Evolutionary conservation across 92 coral and sea anemone genomes (phyloP), one percentile per base, ranked within the genome.

Genomic region (Paramuricea clavata): DNA sequence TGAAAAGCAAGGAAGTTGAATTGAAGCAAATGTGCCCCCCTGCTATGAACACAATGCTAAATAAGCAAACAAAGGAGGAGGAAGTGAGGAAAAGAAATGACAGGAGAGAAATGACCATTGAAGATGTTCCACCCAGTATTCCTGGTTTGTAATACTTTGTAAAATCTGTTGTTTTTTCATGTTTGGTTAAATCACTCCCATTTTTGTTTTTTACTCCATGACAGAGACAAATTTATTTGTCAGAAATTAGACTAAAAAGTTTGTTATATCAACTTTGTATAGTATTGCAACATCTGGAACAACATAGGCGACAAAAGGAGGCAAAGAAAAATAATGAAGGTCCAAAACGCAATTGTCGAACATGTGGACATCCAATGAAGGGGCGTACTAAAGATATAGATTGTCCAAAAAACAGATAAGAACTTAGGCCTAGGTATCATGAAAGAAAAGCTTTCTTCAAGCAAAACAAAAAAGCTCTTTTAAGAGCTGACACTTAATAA

Each of bases 51-150:
- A 68, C 92, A 72, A 81, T 79, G 85, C 80, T 89, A 12, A 49
- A 76, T 22, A 89, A 89, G 74, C 89, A 89, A 49, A 71, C 87
- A 10, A 73, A 27, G 86, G 76, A 75, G 12, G 83, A 81, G 34
- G 90, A 87, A 12, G 27, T 69, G 8, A 70, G 70, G 21, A 85
- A 77, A 50, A 27, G 86, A 39, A 31, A 30, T 6, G 89, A 85
- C 35, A 78, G 89, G 70, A 79, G 52, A 23, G 74, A 73, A 60
- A 89, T 85, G 69, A 49, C 61, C 23, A 52, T 61, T 41, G 49
- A 69, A 52, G 92, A 89, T 85, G 79, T 85, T 42, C 92, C 92
- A 62, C 76, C 92, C 42, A 84, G 86, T 49, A 64, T 27, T 59
- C 78, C 85, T 23, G 83, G 54, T 52, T n/a, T n/a, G n/a, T n/a